Conservation (phyloP, 2,888 invertebrate genomes). For the Leptogaster cylindrica region DNA sequence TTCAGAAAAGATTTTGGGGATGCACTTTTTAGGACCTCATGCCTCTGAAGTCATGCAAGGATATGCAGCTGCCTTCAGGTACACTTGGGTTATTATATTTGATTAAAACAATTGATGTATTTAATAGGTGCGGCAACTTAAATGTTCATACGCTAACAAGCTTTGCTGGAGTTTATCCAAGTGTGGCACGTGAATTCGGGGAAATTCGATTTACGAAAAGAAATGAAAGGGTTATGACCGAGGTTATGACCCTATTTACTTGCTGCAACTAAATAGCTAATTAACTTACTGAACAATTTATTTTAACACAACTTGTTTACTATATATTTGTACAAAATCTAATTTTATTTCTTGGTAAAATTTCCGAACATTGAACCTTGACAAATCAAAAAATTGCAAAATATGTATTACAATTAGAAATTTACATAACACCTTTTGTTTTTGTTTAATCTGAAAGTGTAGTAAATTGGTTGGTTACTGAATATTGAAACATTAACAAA, state of each 20-base stretch:
- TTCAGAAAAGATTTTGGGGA: conserved; percentile 25
- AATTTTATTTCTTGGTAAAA: too few species aligned
- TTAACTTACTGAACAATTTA: too few species aligned
- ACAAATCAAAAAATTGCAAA: too few species aligned
- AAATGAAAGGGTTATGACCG: too few species aligned
- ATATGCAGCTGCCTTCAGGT: conserved; percentile 38
- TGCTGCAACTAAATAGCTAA: conserved; percentile 34
- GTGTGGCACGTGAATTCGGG: conserved; percentile 32
- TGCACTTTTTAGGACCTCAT: conserved; percentile 38
- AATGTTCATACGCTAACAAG: conserved; percentile 4
- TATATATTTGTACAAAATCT: too few species aligned
- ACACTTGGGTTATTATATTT: background rate
- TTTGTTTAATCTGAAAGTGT: too few species aligned
- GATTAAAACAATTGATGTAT: background rate
- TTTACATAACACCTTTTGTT: too few species aligned
- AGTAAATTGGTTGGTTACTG: too few species aligned
- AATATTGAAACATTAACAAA: too few species aligned
- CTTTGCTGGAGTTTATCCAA: conserved; percentile 18
- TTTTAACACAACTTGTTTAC: too few species aligned
- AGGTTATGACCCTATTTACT: background rate
- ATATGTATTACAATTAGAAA: too few species aligned
- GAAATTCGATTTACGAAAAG: conserved; percentile 32
- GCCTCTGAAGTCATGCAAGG: conserved; percentile 35
- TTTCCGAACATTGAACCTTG: too few species aligned
- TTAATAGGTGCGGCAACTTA: conserved; percentile 16